Base-by-base conservation (phyloP, 2,797 vertebrate species). In the Acrocephalus scirpaceus region DNA sequence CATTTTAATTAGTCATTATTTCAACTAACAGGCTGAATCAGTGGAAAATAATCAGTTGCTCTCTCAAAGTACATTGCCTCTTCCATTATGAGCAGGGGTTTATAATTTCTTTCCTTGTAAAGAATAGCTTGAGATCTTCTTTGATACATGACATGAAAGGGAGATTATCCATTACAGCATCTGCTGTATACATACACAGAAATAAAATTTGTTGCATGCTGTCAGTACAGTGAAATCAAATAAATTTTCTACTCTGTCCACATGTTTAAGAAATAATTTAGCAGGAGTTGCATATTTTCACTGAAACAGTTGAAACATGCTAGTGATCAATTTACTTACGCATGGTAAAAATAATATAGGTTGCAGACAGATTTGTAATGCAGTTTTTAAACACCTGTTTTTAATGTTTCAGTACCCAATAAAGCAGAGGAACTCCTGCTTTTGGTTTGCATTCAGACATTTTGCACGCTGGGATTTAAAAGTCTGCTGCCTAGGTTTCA, bases 381-480 rank as follows among this genome's bases (percentile, higher is more conserved):
- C 17, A 36, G 38, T 91, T 97, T 96, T 94, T 86, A 87, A 95
- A 88, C 95, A 95, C 92, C 82, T 96, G 85, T 45, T 97, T 92
- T 95, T 93, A 94, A 92, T 95, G 66, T 89, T 96, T 91, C 65
- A 25, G 21, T 92, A 65, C 82, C 90, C 79, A 77, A 3, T 96
- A 88, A 90, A 90, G 69, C 7, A 2, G 65, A 76, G 77, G 61
- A 74, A 73, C 76, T 93, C 45, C 72, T 90, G 86, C 56, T 87
- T 93, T 95, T 78, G 67, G 83, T 95, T 95, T 97, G 80, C 53
- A 56, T n/a, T 71, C 81, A 84, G 95, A 92, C 67, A 0, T 86
- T 66, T 56, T 81, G 84, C 81, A 76, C 30, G 4, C 16, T 48
- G 65, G 66, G 73, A 48, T 86, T 88, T 92, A 70, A 48, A 84